Base-by-base conservation (phyloP, 2,113 vertebrate species). In the Boleophthalmus pectinirostris region DNA sequence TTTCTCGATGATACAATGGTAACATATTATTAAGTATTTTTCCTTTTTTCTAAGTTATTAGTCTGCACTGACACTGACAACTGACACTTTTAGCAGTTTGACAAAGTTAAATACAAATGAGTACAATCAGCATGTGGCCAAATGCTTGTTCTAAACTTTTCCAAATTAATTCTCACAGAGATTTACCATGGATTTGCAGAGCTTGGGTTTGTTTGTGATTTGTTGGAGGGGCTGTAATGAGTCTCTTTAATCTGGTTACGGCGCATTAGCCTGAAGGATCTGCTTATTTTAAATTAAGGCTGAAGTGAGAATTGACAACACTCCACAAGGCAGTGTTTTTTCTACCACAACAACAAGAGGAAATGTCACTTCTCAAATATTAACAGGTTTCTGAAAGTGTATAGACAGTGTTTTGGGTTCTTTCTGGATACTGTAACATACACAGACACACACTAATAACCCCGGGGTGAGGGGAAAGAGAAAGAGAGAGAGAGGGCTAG, bases 341-440 rank as follows among this genome's bases (percentile, higher is more conserved):
- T 66, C 23, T 24, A 46, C 38, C 13, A 21, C n/a, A 46, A 66
- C 64, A 66, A 66, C 24, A 18, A 23, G 65, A 66, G 65, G 65
- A 66, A 66, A 23, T 66, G 65, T 46, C 38, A 8, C 20, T 15
- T 47, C 18, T 66, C 63, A 5, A 24, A 47, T n/a, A 66, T 24
- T 23, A 38, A 64, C 61, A n/a, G 33, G 70, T 66, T 51, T 53
- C 5, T 74, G 56, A 23, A 75, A 69, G 56, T 25, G 25, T 79
- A 56, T 65, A 66, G 73, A 78, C 24, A 33, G 43, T 68, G 66
- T 20, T 85, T 56, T 29, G 24, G 61, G 24, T 58, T 58, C 25
- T 16, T 20, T 29, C 24, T 61, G 68, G 11, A 58, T 78, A 69
- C 63, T 82, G 71, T 76, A 69, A 47, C 72, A 46, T 35, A 46